Base-by-base conservation (phyloP, 2,888 invertebrate species). In the Diarsia brunnea region DNA sequence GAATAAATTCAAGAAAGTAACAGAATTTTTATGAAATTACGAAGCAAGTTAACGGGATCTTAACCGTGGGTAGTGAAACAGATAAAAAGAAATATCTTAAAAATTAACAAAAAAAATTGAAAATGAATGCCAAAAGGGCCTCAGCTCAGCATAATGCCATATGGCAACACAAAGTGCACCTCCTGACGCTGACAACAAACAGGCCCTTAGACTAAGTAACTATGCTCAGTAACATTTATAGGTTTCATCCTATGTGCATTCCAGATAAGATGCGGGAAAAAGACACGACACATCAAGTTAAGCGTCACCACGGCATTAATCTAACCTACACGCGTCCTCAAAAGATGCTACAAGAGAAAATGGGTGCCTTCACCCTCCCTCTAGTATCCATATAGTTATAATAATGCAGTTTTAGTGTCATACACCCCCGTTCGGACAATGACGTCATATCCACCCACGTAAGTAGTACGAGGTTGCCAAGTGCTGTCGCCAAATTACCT, bases 401-500 rank as follows among this genome's bases (percentile, higher is more conserved):
- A 49, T 21, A 60, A 58, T 38, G n/a, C 24, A 49, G 38, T 38
- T 1, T 0, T 72, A 38, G 43, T 24, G 0, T 7, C 24, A 31
- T 21, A 55, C 43, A 51, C 45, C 64, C 31, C 43, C n/a, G 43
- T 14, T 53, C 38, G 45, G 31, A 51, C 45, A 38, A n/a, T 60
- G 69, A 65, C 65, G 77, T 69, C 65, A 78, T 64, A n/a, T 47
- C 51, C 5, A 4, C 77, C 31, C 69, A 45, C 69, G 64, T 58
- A 31, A 58, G 47, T 55, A 58, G 49, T 67, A 51, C n/a, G 10
- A 65, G 21, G n/a, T 38, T 69, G 77, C 77, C 77, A 76, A 65
- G 31, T 21, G 58, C 27, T 49, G 67, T 58, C 58, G 69, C 58
- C 76, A 76, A 69, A 69, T 69, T 11, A 53, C 14, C 61, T 58